Conservation (phyloP, 64 coral and sea anemone species). For the Catalaphyllia jardinei region DNA sequence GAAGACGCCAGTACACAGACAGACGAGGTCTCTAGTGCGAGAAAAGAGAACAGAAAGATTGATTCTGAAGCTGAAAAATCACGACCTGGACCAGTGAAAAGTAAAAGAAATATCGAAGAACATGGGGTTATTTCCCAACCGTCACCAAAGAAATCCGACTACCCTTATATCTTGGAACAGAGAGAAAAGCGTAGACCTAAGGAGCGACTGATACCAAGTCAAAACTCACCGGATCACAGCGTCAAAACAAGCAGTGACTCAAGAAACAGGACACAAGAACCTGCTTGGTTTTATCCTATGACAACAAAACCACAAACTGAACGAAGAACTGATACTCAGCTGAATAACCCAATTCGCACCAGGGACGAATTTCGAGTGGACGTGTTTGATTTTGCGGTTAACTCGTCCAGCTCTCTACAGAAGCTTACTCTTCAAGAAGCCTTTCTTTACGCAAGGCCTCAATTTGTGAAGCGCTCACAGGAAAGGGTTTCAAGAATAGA, state of each 20-base stretch:
- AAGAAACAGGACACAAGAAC: conserved; percentile 30
- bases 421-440: conserved; percentile 91
- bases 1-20: conserved; percentile 38
- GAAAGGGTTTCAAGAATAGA: conserved; percentile 72
- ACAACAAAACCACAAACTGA: conserved; percentile 61
- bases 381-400: conserved; percentile 49
- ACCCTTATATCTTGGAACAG: not conserved
- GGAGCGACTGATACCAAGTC: conserved; percentile 44
- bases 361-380: conserved; percentile 51
- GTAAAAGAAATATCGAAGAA: conserved; percentile 13
- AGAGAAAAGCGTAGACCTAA: conserved; percentile 25
- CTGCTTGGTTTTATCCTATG: conserved; percentile 82
- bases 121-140: conserved; percentile 28
- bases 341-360: conserved; percentile 27
- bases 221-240: conserved; percentile 53
- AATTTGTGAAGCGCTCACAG: conserved; percentile 77
- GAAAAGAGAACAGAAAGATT: not conserved
- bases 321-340: not conserved
- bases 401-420: conserved; percentile 63
- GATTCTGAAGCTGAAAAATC: not conserved
- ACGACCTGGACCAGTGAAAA: not conserved
- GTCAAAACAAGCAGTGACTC: not conserved
- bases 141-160: conserved; percentile 11
- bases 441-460: conserved; percentile 76
- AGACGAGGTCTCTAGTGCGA: not conserved